These are phyloP conservation scores for Hyperoplus lanceolatus DNA, from an alignment of 2,797 vertebrate species.

Conservation along the genomic window DNA sequence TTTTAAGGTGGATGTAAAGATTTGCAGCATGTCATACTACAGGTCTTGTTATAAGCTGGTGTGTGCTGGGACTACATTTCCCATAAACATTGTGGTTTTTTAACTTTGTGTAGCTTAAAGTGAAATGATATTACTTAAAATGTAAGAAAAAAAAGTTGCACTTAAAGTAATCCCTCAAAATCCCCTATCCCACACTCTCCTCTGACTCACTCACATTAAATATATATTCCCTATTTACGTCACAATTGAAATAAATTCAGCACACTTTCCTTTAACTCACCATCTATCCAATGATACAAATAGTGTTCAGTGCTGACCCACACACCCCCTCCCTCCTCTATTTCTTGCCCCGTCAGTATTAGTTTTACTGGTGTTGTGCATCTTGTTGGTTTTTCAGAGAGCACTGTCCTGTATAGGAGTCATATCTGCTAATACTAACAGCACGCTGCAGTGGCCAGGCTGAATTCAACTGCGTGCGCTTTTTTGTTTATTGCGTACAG, in stretches of 20 bases:
- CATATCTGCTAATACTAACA: slow-evolving; percentile 67
- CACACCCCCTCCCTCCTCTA: background rate
- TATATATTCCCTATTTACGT: slow-evolving; percentile 6
- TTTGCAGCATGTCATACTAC: background rate
- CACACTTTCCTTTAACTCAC: slow-evolving; percentile 1
- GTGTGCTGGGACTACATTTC: slow-evolving; percentile 19
- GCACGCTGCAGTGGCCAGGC: slow-evolving; percentile 57
- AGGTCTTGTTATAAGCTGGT: background rate
- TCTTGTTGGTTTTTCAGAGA: slow-evolving; percentile 55
- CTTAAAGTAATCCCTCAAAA: no score
- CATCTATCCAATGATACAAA: slow-evolving; percentile 10
- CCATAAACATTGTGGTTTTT: slow-evolving; percentile 1
- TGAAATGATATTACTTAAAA: background rate
- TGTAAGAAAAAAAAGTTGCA: no score
- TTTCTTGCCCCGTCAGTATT: slow-evolving; percentile 16
- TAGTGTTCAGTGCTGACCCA: slow-evolving; percentile 3
- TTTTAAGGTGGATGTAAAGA: slow-evolving; percentile 4
- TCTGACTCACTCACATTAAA: slow-evolving; percentile 29
- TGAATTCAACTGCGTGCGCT: slow-evolving; percentile 60
- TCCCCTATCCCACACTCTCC: background rate
- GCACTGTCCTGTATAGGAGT: slow-evolving; percentile 47
- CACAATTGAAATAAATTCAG: slow-evolving; percentile 4
- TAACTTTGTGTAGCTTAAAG: background rate
- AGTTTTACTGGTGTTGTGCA: slow-evolving; percentile 40
- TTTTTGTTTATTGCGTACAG: slow-evolving; percentile 80